These are phyloP conservation scores for Eriosoma lanigerum DNA, from an alignment of 1,140 invertebrate species.

Conservation along the genomic window DNA sequence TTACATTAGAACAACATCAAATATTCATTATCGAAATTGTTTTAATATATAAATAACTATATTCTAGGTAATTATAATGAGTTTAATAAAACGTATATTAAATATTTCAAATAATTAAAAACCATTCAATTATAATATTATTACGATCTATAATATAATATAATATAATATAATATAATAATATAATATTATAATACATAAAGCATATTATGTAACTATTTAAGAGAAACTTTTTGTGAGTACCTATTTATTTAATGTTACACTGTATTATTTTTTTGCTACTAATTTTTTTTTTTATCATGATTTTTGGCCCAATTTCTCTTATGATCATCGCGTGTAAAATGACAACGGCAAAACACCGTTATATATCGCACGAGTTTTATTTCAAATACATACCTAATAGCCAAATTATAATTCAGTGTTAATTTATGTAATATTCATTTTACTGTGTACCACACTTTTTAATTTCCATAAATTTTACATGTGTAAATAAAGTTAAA, in stretches of 20 bases:
- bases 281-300: not conserved
- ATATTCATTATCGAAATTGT: too few relatives aligned
- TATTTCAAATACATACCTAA: not conserved
- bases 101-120: too few relatives aligned
- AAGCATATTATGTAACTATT: too few relatives aligned
- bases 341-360: conserved; percentile 24
- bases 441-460: not conserved
- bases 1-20: too few relatives aligned
- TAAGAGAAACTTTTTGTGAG: too few relatives aligned
- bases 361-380: not conserved
- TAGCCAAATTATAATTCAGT: not conserved
- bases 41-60: too few relatives aligned
- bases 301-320: conserved; percentile 17
- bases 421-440: not conserved
- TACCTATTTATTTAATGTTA: not conserved
- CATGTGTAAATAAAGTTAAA: not conserved
- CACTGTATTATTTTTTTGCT: not conserved
- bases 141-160: too few relatives aligned
- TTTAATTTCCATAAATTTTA: not conserved
- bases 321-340: not conserved
- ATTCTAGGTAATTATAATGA: too few relatives aligned
- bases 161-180: too few relatives aligned
- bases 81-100: too few relatives aligned
- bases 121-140: too few relatives aligned
- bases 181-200: too few relatives aligned